Base-by-base conservation (phyloP, 2,888 invertebrate genomes). In the Tetragonisca angustula region DNA sequence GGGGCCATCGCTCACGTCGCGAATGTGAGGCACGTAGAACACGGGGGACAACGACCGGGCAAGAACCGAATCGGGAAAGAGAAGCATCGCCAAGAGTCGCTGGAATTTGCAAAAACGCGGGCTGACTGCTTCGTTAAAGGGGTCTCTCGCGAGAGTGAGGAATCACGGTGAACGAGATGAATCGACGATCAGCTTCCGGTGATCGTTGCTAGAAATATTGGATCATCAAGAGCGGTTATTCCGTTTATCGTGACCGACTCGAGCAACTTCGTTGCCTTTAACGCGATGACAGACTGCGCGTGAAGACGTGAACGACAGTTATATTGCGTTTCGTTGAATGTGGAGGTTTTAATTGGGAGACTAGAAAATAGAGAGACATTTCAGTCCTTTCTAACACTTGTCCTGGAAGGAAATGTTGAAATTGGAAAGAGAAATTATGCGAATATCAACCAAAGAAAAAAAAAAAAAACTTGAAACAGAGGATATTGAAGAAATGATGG, bases 1-100 rank as follows among this genome's bases (percentile, higher is more conserved):
- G 87, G 82, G 79, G 87, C 90, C 90, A 87, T 92, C 89, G 88
- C 80, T 88, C 89, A 83, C 77, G 87, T 87, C 74, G 86, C 84
- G 84, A 88, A 89, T 88, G 88, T 85, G 86, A 88, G 85, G 81
- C 89, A 88, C 88, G 87, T 86, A 85, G 79, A 85, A 72, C 72
- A 43, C 43, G 43, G 79, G 50, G 70, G 76, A 75, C 81, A 59
- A 15, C 49, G 32, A 3, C n/a, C 13, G 0, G 3, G 49, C 52
- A 74, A 67, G 74, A 84, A 84, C 56, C 71, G 71, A 80, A 83
- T 83, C 36, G 64, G 17, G n/a, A 73, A 71, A 73, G 72, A 72
- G 69, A 73, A 85, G 83, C 83, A 65, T 56, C 62, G 73, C 84
- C 17, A 21, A 32, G 56, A 27, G 68, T 56, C 76, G 68, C 3